phyloP scores from a whole-genome alignment of 2,113 vertebrate genomes.

The Patagioenas fasciata region DNA sequence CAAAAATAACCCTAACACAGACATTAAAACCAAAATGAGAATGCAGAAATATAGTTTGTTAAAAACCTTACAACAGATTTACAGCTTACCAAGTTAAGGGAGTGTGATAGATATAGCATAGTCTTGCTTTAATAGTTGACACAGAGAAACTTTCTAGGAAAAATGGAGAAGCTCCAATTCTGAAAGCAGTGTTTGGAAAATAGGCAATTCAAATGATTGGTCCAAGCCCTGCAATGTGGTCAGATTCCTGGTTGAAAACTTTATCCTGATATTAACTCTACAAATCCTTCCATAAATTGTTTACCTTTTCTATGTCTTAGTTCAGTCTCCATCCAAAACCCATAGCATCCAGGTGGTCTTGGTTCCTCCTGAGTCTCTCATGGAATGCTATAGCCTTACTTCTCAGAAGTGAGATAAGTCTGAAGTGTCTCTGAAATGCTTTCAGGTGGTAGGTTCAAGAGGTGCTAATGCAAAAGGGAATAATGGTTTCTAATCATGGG shows the following conservation, averaged over 20 bases:
- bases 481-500: not conserved
- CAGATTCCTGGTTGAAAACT: not conserved
- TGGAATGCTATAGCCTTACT: not conserved
- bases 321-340: not conserved
- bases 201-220: not conserved
- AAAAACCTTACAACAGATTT: not conserved
- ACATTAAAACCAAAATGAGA: not conserved
- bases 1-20: not conserved
- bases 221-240: not conserved
- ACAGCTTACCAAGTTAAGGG: not conserved
- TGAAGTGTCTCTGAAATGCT: not conserved
- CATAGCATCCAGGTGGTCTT: not conserved
- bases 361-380: not conserved
- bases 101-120: not conserved
- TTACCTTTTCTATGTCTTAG: not conserved
- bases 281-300: not conserved
- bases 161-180: not conserved
- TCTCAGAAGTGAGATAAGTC: not conserved
- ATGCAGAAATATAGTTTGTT: not conserved
- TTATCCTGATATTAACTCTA: not conserved
- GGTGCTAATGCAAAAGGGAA: not conserved
- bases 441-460: not conserved
- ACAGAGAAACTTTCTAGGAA: not conserved
- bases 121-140: not conserved
- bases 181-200: not conserved